Base-by-base conservation (phyloP, 2,888 invertebrate species). In the Pherbina coryleti region DNA sequence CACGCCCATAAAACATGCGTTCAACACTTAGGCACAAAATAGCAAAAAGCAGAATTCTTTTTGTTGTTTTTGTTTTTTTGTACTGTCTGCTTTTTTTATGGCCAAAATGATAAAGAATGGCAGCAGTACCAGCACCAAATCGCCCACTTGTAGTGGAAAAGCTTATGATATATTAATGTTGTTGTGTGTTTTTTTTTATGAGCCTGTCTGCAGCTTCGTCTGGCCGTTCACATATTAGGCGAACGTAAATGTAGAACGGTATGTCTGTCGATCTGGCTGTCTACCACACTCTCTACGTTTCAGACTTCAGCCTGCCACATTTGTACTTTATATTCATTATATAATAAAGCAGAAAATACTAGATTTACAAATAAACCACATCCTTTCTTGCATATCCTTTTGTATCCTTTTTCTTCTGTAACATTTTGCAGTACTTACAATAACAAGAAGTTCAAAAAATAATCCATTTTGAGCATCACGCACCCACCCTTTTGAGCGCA, bases 141-240 rank as follows among this genome's bases (percentile, higher is more conserved):
- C 51, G 31, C 64, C 74, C 64, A 64, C 74, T 64, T 74, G 64
- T 74, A 31, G 74, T 49, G 55, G 55, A 76, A 69, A 79, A 75
- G 71, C 44, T 44, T 76, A 69, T 79, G 76, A 51, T 79, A 76
- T 79, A 79, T 79, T 73, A 74, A 76, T 79, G 70, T 74, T 76
- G 66, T 76, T 79, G 31, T 28, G 60, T 72, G n/a, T 76, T 72
- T 0, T 1, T 34, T 34, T 34, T 66, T 49, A 9, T 28, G 11
- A 28, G 11, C 28, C 14, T 2, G 25, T 28, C 72, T 22, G 17
- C 17, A 44, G 44, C 44, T 44, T 7, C 3, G 44, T 44, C 44
- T 44, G 7, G 14, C 44, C 14, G 44, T 3, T 44, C 44, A 14
- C 44, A 44, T 44, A 14, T 44, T 44, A 44, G 44, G 44, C 14